Percentiles rank a stretch among this genome's conserved stretches.
Evolutionary conservation across 2,113 vertebrate genomes (phyloP).

Genomic region (Nycticebus coucang): DNA sequence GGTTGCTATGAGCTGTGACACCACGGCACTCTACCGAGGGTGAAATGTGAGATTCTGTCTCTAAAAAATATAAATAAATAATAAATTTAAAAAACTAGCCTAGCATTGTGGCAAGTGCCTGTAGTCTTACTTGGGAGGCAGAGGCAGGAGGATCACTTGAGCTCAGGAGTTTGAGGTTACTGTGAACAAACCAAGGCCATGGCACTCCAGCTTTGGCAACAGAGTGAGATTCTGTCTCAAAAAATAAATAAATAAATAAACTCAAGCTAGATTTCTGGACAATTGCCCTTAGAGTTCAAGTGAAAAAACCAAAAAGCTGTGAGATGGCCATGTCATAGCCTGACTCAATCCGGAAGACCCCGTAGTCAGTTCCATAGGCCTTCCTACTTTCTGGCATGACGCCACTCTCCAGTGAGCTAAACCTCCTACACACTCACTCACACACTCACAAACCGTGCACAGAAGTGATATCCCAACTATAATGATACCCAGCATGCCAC

Average conservation of each 20-base stretch:
- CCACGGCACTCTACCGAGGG: no score
- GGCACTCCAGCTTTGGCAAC: no score
- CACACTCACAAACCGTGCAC: neutral
- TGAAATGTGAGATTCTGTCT: no score
- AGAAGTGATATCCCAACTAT: neutral
- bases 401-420: neutral
- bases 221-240: no score
- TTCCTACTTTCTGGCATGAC: rapidly evolving
- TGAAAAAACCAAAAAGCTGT: neutral
- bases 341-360: neutral
- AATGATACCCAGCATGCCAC: neutral
- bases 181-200: no score
- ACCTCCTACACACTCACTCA: rapidly evolving
- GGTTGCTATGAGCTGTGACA: no score
- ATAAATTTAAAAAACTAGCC: no score
- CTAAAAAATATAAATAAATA: no score
- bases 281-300: neutral
- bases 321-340: neutral
- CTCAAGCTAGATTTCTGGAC: neutral
- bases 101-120: no score
- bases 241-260: neutral
- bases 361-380: rapidly evolving
- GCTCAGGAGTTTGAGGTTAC: no score
- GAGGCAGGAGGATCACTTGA: no score
- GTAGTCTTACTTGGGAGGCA: no score